Conservation (phyloP, 2,797 vertebrate species). For the Lagocephalus sceleratus region DNA sequence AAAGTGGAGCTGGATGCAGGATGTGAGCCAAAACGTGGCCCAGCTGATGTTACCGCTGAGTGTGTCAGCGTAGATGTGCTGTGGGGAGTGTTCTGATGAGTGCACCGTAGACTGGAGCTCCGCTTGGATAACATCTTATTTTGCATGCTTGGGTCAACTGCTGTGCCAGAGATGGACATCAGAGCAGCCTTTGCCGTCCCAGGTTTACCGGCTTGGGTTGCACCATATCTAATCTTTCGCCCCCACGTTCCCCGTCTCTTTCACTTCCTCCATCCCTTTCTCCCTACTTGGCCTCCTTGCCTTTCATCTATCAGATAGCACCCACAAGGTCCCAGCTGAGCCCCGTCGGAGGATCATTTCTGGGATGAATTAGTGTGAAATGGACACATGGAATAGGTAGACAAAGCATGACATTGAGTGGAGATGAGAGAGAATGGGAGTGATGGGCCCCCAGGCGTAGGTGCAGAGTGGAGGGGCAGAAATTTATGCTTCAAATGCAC, state of each 20-base stretch:
- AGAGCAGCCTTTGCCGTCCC: conserved; percentile 47
- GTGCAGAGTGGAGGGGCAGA: conserved; percentile 50
- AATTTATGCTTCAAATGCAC: conserved; percentile 61
- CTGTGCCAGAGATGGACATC: conserved; percentile 50
- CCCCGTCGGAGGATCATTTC: conserved; percentile 71
- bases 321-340: conserved; percentile 73
- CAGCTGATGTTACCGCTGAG: conserved; percentile 13
- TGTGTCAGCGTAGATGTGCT: conserved; percentile 13
- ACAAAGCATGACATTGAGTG: conserved; percentile 79
- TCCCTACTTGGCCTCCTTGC: conserved; percentile 46
- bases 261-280: conserved; percentile 45
- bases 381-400: conserved; percentile 78
- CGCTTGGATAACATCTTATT: conserved; percentile 34
- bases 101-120: conserved; percentile 13
- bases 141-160: conserved; percentile 40
- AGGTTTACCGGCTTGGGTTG: conserved; percentile 59
- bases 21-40: conserved; percentile 44
- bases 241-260: conserved; percentile 4
- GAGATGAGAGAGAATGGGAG: conserved; percentile 69
- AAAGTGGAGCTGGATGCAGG: conserved; percentile 61
- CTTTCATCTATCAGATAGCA: conserved; percentile 65
- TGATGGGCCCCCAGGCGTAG: conserved; percentile 60
- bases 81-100: not conserved
- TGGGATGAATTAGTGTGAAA: conserved; percentile 80
- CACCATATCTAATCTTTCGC: conserved; percentile 56